Evolutionary conservation across 1,140 invertebrate species (phyloP), one percentile per base, ranked within the genome.

Genomic region (Pollicipes pollicipes): DNA sequence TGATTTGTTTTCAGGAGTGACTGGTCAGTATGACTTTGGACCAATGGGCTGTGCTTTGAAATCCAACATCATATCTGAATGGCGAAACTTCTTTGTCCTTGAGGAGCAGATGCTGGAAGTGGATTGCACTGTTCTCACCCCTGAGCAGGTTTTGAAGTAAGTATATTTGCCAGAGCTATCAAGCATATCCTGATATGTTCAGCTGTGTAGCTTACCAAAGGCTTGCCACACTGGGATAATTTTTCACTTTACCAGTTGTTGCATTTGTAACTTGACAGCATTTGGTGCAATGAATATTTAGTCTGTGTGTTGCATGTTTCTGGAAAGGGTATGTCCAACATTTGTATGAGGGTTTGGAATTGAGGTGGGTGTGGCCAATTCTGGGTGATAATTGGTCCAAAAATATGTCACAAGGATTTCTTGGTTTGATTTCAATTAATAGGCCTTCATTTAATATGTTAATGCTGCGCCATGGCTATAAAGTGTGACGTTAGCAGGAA

Each of bases 21-120:
- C 85, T 78, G 87, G 91, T 1, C 89, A 95, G 75, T 99, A 93
- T 83, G 97, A 99, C 82, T 98, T 96, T 82, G 97, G 97, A 0
- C 97, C 97, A 10, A 98, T 99, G 94, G 97, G 97, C 4, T 99
- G 96, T 85, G 93, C 95, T 0, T 86, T 98, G 21, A 99, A 99
- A 82, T 86, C 90, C 17, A 99, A 99, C 80, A 86, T 99, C 75
- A 82, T 99, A 17, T 87, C 89, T 76, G 82, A 87, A 21, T 99
- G 97, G 97, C 85, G 95, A 72, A 94, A 90, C 73, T 95, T 94
- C 79, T 99, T 99, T 79, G 88, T 99, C 27, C 82, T 98, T 0
- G 93, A 97, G 78, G 97, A 99, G 77, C 90, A 96, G 79, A 98
- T 99, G 95, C 82, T 99, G 30, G 96, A 99, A 83, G 95, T 99